Conservation (phyloP, 2,888 invertebrate genomes). For the Lasioglossum marginatum region DNA sequence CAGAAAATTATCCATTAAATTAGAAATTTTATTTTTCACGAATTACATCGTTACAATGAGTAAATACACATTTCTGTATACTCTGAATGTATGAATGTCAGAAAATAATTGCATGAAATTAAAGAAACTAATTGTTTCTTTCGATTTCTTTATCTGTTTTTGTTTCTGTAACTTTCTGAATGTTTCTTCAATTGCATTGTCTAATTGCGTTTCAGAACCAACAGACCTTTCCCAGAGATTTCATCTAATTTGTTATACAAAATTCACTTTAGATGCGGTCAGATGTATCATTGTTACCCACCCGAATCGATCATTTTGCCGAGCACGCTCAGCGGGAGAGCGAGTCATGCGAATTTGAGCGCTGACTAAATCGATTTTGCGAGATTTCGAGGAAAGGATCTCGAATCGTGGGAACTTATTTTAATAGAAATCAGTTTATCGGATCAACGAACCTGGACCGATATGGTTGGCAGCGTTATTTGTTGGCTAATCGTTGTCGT, state of each 20-base stretch:
- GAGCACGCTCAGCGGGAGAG: not conserved
- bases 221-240: not conserved
- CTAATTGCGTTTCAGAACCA: not conserved
- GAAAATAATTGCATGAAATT: too few species aligned
- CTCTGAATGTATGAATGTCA: too few species aligned
- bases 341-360: not conserved
- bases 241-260: not conserved
- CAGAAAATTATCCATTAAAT: not conserved
- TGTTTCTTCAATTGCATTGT: not conserved
- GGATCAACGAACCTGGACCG: not conserved
- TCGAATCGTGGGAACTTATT: not conserved
- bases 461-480: not conserved
- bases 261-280: not conserved
- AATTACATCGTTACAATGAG: not conserved
- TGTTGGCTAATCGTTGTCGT: not conserved
- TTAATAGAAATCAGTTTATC: not conserved
- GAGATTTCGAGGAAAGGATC: not conserved
- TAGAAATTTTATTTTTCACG: not conserved
- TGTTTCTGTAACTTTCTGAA: not conserved
- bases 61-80: not conserved
- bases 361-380: not conserved
- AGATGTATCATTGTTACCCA: not conserved
- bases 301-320: not conserved
- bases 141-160: too few species aligned
- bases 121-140: too few species aligned